Base-by-base conservation (phyloP, 2,113 vertebrate genomes). In the Halichoeres trimaculatus region DNA sequence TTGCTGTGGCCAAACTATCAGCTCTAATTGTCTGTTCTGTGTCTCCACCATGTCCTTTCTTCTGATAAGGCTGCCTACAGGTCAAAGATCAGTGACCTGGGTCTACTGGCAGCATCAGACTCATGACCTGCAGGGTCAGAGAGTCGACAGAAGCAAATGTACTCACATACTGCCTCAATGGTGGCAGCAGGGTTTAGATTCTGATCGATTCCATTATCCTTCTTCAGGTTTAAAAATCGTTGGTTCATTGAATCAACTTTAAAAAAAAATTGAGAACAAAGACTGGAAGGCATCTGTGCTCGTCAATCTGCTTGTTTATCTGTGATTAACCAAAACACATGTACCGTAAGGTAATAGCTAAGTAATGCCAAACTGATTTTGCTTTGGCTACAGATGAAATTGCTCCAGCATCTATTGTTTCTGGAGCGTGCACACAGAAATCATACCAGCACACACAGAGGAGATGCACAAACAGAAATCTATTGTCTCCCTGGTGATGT, bases 401-500 rank as follows among this genome's bases (percentile, higher is more conserved):
- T 30, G 38, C 57, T 86, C 84, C 67, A 55, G 41, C 59, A 70
- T 70, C 65, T 75, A 63, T 68, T 74, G 60, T 85, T 66, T 56
- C 74, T 81, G 65, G 75, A 83, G 72, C 22, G 23, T 1, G 5
- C 73, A 85, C 80, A 79, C 38, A 76, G 24, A 72, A 63, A 80
- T 81, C 38, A 55, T 43, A 51, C 74, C 58, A 69, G 59, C 30
- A n/a, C 68, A 70, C 36, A 2, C 34, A 52, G 60, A 57, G 51
- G 43, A 77, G 66, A 85, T 60, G 74, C 74, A 86, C 75, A 73
- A 74, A 81, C 73, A 81, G 50, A 51, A 65, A 83, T 85, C 71
- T 59, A 80, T 88, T 87, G 90, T 90, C 76, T 91, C 77, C 81
- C 63, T 24, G 68, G 84, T 50, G 80, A 85, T 85, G 80, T 71